These are phyloP conservation scores for Falco cherrug DNA, from an alignment of 2,797 vertebrate species.

Conservation along the genomic window DNA sequence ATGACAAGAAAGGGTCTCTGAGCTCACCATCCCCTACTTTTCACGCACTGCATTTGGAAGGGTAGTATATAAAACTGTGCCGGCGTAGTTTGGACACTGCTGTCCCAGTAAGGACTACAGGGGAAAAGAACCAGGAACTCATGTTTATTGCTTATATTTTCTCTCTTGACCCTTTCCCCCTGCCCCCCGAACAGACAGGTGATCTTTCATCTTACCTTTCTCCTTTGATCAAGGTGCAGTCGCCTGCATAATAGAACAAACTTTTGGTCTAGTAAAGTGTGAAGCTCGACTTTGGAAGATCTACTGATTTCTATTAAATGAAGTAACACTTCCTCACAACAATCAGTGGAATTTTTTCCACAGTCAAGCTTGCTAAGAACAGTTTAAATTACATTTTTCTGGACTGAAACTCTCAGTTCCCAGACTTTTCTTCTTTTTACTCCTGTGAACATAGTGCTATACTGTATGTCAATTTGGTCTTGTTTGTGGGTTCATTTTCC, in stretches of 20 bases:
- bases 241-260: background rate
- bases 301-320: background rate
- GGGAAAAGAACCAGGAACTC: background rate
- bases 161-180: background rate
- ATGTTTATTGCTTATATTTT: background rate
- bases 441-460: slow-evolving; percentile 17
- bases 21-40: background rate
- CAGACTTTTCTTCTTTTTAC: slow-evolving; percentile 30
- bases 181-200: background rate
- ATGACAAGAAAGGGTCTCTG: background rate
- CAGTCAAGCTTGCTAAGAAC: background rate
- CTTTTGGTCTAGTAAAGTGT: background rate
- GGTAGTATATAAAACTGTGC: background rate
- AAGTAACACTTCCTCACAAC: background rate
- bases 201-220: slow-evolving; percentile 14
- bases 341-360: background rate
- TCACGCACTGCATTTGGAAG: background rate
- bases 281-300: background rate
- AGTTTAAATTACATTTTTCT: slow-evolving; percentile 4
- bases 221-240: background rate
- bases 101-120: background rate
- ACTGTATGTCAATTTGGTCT: slow-evolving; percentile 55
- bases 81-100: background rate
- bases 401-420: slow-evolving; percentile 7
- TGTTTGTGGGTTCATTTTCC: slow-evolving; percentile 66